Evolutionary conservation across 2,113 vertebrate genomes (phyloP), one percentile per base, ranked within the genome.

Genomic region (Leucosticte australis): DNA sequence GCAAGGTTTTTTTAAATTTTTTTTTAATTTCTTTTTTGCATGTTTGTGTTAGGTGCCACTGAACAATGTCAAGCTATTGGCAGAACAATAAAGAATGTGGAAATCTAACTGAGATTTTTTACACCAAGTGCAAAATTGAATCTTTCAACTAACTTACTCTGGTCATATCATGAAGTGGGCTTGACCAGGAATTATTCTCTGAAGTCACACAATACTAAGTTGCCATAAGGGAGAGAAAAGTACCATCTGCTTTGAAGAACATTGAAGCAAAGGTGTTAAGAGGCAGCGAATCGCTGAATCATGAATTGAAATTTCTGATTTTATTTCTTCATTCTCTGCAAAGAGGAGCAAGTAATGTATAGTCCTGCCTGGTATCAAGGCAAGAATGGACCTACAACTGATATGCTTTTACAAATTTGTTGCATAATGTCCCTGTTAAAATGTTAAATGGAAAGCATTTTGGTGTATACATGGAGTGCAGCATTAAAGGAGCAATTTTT

Each of bases 251-350:
- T 64, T 30, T 49, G 23, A 92, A 63, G 13, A 60, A 26, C 46
- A 27, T 35, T 42, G 30, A 11, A 53, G 39, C 14, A 68, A 59
- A 59, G 3, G 12, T 28, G 15, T 28, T 49, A 49, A 41, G 30
- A 63, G 26, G 70, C 11, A 9, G 5, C 6, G 44, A 82, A 55
- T 23, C 0, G 0, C 11, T 69, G 42, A 55, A 55, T 26, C 6
- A 60, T 78, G 2, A 70, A 44, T 33, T 60, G 15, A 74, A 37
- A 78, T 64, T 80, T 80, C 17, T 67, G 8, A 46, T 28, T 89
- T 75, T 83, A 84, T 87, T 82, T 80, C 42, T 83, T 42, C 21
- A 30, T 39, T 75, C 46, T 39, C 33, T 94, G 35, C 30, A 84
- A 64, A 70, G 26, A 68, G 11, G 76, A 82, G 52, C 1, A 11